These are phyloP conservation scores for Plumapathes pennacea DNA, from an alignment of 92 coral and sea anemone species.

Conservation along the genomic window DNA sequence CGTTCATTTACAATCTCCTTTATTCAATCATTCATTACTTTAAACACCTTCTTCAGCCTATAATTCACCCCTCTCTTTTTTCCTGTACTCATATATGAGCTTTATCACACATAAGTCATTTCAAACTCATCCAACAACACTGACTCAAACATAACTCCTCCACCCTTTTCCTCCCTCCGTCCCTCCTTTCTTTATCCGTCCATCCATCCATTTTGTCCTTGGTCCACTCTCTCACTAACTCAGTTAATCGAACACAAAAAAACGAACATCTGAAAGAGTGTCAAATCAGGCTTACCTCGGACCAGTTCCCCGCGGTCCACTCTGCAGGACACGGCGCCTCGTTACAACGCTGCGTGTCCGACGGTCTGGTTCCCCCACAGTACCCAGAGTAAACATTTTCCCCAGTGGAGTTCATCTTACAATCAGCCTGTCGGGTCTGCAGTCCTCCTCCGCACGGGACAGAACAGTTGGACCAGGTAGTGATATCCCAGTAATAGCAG, in stretches of 20 bases:
- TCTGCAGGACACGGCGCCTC: constrained; percentile 23
- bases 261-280: not conserved
- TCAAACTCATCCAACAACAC: too few species aligned
- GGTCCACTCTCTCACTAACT: too few species aligned
- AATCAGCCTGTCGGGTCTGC: constrained; percentile 9
- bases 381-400: constrained; percentile 1
- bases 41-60: too few species aligned
- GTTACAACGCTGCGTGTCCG: constrained; percentile 6
- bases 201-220: too few species aligned
- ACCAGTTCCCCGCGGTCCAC: constrained; percentile 42
- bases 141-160: too few species aligned
- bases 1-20: too few species aligned
- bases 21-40: too few species aligned
- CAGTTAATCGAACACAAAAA: not conserved
- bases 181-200: too few species aligned
- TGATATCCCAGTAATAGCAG: constrained; percentile 51
- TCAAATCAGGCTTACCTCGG: constrained; percentile 14
- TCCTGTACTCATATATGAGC: too few species aligned
- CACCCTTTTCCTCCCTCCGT: too few species aligned
- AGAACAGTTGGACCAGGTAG: constrained; percentile 70
- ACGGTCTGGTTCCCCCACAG: constrained; percentile 13
- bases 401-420: constrained; percentile 4
- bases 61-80: too few species aligned
- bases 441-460: constrained; percentile 79
- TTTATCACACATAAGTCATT: too few species aligned